Evolutionary conservation across 2,888 invertebrate species (phyloP).

Genomic region (Sycophila texana): DNA sequence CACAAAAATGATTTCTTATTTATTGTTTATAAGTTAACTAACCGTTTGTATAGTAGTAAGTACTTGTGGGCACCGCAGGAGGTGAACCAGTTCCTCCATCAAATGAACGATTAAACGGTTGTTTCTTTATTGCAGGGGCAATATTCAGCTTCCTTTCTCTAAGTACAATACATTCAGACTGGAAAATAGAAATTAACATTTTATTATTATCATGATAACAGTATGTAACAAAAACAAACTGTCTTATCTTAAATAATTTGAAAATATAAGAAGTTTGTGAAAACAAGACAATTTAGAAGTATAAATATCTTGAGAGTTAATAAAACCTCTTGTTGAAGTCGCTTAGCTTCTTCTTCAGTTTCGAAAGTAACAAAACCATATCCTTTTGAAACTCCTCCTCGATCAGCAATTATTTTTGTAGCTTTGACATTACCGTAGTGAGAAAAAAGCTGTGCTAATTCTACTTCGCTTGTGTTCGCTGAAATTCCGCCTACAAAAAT

Average conservation of each 20-base stretch:
- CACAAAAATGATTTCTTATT: neutral
- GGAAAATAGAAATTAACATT: slow-evolving; percentile 61
- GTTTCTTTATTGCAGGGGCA: slow-evolving; percentile 91
- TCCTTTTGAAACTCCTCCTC: slow-evolving; percentile 96
- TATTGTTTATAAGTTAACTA: slow-evolving; percentile 46
- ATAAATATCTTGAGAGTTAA: neutral
- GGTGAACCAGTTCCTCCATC: slow-evolving; percentile 78
- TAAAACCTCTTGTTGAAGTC: slow-evolving; percentile 82
- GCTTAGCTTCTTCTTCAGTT: slow-evolving; percentile 89
- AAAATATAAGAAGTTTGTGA: neutral
- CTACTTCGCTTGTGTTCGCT: slow-evolving; percentile 93
- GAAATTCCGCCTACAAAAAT: slow-evolving; percentile 98
- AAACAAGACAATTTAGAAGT: neutral
- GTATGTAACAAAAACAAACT: neutral
- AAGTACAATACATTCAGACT: slow-evolving; percentile 86
- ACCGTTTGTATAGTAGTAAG: slow-evolving; percentile 77
- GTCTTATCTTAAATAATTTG: neutral
- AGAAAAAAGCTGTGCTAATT: slow-evolving; percentile 93
- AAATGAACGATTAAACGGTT: slow-evolving; percentile 79
- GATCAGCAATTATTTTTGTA: slow-evolving; percentile 95
- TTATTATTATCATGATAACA: neutral
- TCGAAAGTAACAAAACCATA: slow-evolving; percentile 93
- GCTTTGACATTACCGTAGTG: slow-evolving; percentile 92
- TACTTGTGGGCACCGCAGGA: slow-evolving; percentile 76
- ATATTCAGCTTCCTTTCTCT: slow-evolving; percentile 90